Evolutionary conservation across 92 coral and sea anemone species (phyloP), one percentile per base, ranked within the genome.

Genomic region (Actinostola sp.): DNA sequence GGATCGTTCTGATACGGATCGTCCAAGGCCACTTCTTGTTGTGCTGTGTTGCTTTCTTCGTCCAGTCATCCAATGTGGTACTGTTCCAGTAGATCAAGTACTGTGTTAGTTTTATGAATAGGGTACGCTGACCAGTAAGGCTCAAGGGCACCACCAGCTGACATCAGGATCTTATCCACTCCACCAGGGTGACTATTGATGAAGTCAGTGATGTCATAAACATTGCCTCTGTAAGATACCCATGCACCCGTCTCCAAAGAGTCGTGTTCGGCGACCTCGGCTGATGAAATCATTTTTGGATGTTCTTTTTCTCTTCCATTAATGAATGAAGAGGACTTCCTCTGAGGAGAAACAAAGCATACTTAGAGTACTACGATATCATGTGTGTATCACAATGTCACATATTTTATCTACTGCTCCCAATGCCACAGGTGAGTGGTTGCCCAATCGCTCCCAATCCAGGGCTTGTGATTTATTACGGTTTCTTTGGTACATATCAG

Each of bases 151-250:
- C 85, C 88, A 17, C 92, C 92, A 26, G 82, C 88, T 14, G 92
- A 87, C 64, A 87, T 44, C 73, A 70, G 75, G 31, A 87, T 87
- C 88, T 76, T 82, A 8, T 75, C 56, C 4, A 38, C n/a, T 12
- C 92, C 92, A 48, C 92, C 92, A 0, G 92, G 92, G 61, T 87
- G 92, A 14, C 50, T 58, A 1, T 50, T 66, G 3, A 87, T 71
- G 41, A 76, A 87, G 60, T 87, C 92, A 41, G 92, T 87, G 50
- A 87, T 76, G 79, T 87, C 88, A 16, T 87, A 87, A 13, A 87
- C 92, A 2, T 54, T 61, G 23, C 85, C 88, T 16, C 77, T 61
- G 76, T 65, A 87, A 0, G 92, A 66, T 39, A 87, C 84, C 92
- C 92, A 87, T 52, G 82, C 77, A 31, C 92, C 85, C 8, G 33